Conservation (phyloP, 1,140 invertebrate species). For the Bombus sibiricus region DNA sequence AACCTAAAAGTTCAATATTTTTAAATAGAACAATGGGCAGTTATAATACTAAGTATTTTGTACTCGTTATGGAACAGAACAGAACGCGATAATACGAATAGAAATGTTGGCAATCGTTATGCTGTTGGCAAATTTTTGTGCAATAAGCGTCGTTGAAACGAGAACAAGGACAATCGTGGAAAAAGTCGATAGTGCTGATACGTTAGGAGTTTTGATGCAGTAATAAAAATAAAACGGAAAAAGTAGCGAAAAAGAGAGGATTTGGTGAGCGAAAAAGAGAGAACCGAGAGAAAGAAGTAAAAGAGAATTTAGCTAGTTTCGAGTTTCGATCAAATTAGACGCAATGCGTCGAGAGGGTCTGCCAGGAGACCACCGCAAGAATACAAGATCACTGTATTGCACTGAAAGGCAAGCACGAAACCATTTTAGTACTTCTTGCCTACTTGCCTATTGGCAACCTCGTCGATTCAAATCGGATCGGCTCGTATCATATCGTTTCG, state of each 20-base stretch:
- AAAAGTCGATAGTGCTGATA: background rate
- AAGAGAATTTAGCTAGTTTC: background rate
- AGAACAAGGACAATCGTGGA: background rate
- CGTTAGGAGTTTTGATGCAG: background rate
- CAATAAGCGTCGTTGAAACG: background rate
- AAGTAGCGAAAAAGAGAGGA: background rate
- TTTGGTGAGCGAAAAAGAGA: background rate
- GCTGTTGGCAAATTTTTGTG: background rate
- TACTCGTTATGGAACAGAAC: background rate
- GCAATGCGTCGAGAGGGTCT: constrained; percentile 71
- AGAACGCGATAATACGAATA: background rate
- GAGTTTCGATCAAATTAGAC: constrained; percentile 55
- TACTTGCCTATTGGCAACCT: background rate
- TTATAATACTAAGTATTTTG: background rate
- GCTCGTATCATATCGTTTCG: background rate
- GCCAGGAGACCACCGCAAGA: constrained; percentile 69
- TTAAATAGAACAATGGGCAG: background rate
- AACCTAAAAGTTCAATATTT: background rate
- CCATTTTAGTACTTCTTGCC: background rate
- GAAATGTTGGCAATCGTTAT: background rate
- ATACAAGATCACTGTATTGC: constrained; percentile 38
- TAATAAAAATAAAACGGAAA: background rate
- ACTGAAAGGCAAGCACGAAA: background rate
- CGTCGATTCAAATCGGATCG: background rate
- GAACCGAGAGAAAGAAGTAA: background rate